phyloP scores from a whole-genome alignment of 2,797 vertebrate species.

The Lagorchestes hirsutus region DNA sequence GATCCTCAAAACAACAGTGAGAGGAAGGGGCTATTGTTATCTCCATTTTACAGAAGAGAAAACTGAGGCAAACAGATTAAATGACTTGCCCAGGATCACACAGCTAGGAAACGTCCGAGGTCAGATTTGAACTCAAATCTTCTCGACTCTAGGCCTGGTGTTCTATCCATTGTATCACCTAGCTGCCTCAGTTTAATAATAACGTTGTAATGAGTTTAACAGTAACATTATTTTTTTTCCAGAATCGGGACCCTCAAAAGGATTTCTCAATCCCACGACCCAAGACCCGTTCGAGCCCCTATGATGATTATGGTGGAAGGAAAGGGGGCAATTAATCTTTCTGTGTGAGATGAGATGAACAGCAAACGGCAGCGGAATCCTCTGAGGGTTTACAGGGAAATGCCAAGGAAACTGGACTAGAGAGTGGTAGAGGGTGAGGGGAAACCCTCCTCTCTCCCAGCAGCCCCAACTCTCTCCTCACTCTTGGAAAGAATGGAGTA shows the following conservation, averaged over 20 bases:
- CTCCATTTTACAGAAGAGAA: background rate
- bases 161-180: background rate
- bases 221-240: constrained; percentile 59
- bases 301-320: constrained; percentile 81
- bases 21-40: background rate
- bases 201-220: background rate
- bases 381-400: background rate
- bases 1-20: background rate
- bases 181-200: background rate
- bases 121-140: background rate
- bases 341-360: background rate
- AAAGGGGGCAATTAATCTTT: constrained; percentile 51
- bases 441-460: no score
- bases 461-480: background rate
- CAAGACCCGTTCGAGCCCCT: constrained; percentile 83
- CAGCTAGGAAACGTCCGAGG: background rate
- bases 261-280: constrained; percentile 92
- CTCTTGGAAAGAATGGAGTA: background rate
- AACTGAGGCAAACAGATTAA: background rate
- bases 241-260: constrained; percentile 87
- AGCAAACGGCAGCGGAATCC: background rate
- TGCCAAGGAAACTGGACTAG: background rate
- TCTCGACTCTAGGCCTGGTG: background rate
- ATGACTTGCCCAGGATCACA: background rate
- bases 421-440: background rate